Evolutionary conservation across 2,888 invertebrate genomes (phyloP).

Genomic region (Strigamia maritima): DNA sequence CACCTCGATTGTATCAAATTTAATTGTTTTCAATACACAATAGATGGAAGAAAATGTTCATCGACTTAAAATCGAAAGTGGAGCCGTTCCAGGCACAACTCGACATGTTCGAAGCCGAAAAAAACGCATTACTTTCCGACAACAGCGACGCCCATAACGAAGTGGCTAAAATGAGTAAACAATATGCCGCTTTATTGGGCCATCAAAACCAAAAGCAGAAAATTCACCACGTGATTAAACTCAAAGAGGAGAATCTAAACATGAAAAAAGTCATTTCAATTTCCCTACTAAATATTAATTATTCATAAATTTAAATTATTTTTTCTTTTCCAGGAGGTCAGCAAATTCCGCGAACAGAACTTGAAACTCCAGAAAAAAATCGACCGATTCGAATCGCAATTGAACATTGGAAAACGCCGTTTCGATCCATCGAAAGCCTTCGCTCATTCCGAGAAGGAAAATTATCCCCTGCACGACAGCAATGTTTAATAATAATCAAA

Average conservation of each 20-base stretch:
- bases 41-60: conserved; percentile 45
- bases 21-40: background rate
- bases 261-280: conserved; percentile 47
- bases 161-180: conserved; percentile 57
- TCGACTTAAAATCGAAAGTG: conserved; percentile 49
- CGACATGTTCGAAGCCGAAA: conserved; percentile 56
- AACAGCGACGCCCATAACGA: conserved; percentile 55
- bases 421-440: conserved; percentile 49
- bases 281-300: background rate
- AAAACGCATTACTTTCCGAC: conserved; percentile 49
- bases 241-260: conserved; percentile 51
- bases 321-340: conserved; percentile 46
- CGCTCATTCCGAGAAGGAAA: conserved; percentile 42
- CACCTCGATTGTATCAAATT: background rate
- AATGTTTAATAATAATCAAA: background rate
- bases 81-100: conserved; percentile 54
- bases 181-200: conserved; percentile 62
- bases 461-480: conserved; percentile 10
- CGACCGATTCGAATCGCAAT: conserved; percentile 46
- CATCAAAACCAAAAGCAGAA: conserved; percentile 66
- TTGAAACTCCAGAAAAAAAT: conserved; percentile 46
- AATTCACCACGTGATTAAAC: conserved; percentile 58
- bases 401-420: conserved; percentile 44
- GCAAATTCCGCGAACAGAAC: conserved; percentile 45
- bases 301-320: background rate